A percentile compares a stretch with the other conserved stretches of the same genome.
Evolutionary conservation across 2,113 vertebrate genomes (phyloP).

Genomic region (Dipodomys spectabilis): DNA sequence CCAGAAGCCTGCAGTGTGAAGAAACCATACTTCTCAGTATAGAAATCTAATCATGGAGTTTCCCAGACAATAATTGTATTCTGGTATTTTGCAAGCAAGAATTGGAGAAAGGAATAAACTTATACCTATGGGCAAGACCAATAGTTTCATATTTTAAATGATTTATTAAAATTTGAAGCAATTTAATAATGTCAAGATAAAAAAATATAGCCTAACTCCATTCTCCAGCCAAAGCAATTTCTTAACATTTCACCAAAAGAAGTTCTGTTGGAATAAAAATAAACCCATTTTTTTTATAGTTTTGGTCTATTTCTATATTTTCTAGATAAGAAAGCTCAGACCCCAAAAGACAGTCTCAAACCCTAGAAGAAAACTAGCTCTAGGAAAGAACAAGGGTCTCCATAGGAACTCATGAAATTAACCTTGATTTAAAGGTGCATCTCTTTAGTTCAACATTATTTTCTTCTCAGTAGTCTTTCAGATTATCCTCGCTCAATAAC

Average conservation of each 20-base stretch:
- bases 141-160: slow-evolving; percentile 2
- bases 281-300: slow-evolving; percentile 34
- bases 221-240: slow-evolving; percentile 33
- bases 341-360: slow-evolving; percentile 1
- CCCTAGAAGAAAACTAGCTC: neutral
- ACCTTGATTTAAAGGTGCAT: neutral
- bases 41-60: neutral
- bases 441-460: neutral
- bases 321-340: slow-evolving; percentile 41
- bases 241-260: slow-evolving; percentile 15
- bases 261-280: slow-evolving; percentile 5
- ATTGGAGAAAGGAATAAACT: slow-evolving; percentile 38
- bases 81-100: slow-evolving; percentile 19
- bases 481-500: neutral
- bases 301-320: slow-evolving; percentile 55
- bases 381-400: neutral
- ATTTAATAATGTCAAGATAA: neutral
- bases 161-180: slow-evolving; percentile 47
- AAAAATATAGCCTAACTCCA: neutral
- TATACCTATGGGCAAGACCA: neutral
- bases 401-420: neutral
- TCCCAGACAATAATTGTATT: neutral
- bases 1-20: neutral
- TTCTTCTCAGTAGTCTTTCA: neutral
- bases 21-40: neutral